Conservation (phyloP, 2,113 vertebrate genomes). For the Gadus chalcogrammus region DNA sequence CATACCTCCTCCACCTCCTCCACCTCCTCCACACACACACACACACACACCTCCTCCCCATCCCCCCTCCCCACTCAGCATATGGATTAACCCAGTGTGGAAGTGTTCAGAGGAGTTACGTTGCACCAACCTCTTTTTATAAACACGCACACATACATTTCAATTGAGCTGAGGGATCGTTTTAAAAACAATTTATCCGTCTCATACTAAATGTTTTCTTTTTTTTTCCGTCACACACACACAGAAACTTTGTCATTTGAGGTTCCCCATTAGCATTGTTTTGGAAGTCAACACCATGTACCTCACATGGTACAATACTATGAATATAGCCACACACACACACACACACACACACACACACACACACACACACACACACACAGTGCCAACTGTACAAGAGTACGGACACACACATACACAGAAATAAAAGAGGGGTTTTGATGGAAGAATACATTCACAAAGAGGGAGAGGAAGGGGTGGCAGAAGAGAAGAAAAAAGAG, state of each 20-base stretch:
- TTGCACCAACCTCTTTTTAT: slow-evolving; percentile 52
- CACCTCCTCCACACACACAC: too few relatives aligned
- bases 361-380: too few relatives aligned
- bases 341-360: background rate
- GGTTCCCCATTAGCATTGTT: too few relatives aligned
- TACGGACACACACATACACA: too few relatives aligned
- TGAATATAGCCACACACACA: too few relatives aligned
- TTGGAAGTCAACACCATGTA: too few relatives aligned
- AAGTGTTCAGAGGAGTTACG: slow-evolving; percentile 62
- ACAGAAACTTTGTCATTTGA: too few relatives aligned
- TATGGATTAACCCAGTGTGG: slow-evolving; percentile 62
- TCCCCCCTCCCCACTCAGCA: slow-evolving; percentile 24
- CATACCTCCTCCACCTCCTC: slow-evolving; percentile 1
- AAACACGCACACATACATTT: background rate
- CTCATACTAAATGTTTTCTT: background rate
- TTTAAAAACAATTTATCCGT: background rate
- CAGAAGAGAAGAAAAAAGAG: slow-evolving; percentile 30
- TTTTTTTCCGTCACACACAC: too few relatives aligned
- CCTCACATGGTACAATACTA: too few relatives aligned
- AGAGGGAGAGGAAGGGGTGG: background rate
- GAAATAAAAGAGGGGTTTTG: too few relatives aligned
- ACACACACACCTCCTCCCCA: background rate
- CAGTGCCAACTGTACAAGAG: too few relatives aligned
- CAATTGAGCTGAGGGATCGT: slow-evolving; percentile 3
- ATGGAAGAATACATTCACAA: background rate